phyloP scores from a whole-genome alignment of 2,888 invertebrate species.

The Tridacna crocea region DNA sequence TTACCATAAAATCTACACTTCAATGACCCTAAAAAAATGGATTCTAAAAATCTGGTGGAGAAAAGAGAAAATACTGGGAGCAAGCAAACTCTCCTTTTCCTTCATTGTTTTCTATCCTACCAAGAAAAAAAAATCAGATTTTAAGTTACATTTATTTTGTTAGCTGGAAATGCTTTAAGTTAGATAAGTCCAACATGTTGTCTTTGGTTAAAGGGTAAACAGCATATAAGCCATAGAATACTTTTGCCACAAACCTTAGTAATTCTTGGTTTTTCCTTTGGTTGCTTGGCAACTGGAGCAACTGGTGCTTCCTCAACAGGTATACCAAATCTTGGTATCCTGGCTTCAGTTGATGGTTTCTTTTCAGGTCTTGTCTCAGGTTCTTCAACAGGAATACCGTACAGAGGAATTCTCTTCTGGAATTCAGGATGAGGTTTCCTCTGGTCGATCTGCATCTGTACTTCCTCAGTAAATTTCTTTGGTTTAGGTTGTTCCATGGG shows the following conservation, averaged over 20 bases:
- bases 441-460: constrained; percentile 73
- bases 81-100: too few species aligned
- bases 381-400: constrained; percentile 64
- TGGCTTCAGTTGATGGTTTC: constrained; percentile 64
- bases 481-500: constrained; percentile 64
- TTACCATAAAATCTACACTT: too few species aligned
- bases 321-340: constrained; percentile 70
- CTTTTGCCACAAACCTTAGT: constrained; percentile 55
- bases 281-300: constrained; percentile 55
- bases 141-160: too few species aligned
- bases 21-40: too few species aligned
- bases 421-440: constrained; percentile 69
- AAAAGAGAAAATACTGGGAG: too few species aligned
- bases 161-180: too few species aligned
- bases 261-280: constrained; percentile 67
- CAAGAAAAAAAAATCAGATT: too few species aligned
- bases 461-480: constrained; percentile 70
- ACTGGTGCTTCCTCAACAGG: constrained; percentile 61
- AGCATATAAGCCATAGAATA: too few species aligned
- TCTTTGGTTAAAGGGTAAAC: too few species aligned
- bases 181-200: too few species aligned
- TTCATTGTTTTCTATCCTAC: too few species aligned
- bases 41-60: too few species aligned
- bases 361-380: constrained; percentile 48
- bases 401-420: constrained; percentile 74